phyloP scores from a whole-genome alignment of 1,140 invertebrate species.

The Agrilus planipennis region DNA sequence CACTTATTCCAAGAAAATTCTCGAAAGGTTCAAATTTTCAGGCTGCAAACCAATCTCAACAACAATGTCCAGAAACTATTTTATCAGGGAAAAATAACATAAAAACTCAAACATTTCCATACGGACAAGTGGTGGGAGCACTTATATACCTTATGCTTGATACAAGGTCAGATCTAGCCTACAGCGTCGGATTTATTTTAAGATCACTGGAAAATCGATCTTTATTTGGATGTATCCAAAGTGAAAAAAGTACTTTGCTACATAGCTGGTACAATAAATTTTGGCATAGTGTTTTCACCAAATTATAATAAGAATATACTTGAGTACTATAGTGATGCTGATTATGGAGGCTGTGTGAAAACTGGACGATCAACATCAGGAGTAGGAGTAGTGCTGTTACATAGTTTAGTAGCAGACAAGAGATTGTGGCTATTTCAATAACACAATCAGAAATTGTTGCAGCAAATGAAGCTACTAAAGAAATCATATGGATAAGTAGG shows the following conservation, averaged over 20 bases:
- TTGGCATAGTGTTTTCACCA: slow-evolving; percentile 10
- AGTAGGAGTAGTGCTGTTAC: slow-evolving; percentile 22
- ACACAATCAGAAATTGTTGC: slow-evolving; percentile 20
- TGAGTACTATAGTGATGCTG: slow-evolving; percentile 15
- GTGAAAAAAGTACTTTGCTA: slow-evolving; percentile 28
- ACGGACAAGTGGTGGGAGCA: slow-evolving; percentile 21
- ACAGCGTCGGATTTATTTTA: neutral
- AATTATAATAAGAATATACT: neutral
- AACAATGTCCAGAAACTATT: no score
- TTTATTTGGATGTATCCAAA: no score
- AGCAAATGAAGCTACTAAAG: slow-evolving; percentile 21
- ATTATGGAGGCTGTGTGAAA: slow-evolving; percentile 9
- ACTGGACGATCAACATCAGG: slow-evolving; percentile 24
- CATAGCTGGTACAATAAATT: slow-evolving; percentile 25
- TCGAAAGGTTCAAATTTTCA: no score
- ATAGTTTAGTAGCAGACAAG: slow-evolving; percentile 28
- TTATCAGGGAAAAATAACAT: no score
- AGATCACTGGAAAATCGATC: slow-evolving; percentile 5
- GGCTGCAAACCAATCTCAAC: no score
- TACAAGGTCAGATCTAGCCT: neutral
- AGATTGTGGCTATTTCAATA: slow-evolving; percentile 24
- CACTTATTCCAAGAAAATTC: no score
- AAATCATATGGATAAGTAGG: slow-evolving; percentile 22
- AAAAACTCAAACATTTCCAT: slow-evolving; percentile 11
- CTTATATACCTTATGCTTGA: slow-evolving; percentile 23